Conservation (phyloP, 2,797 vertebrate species). For the Scomberomorus guttatus region DNA sequence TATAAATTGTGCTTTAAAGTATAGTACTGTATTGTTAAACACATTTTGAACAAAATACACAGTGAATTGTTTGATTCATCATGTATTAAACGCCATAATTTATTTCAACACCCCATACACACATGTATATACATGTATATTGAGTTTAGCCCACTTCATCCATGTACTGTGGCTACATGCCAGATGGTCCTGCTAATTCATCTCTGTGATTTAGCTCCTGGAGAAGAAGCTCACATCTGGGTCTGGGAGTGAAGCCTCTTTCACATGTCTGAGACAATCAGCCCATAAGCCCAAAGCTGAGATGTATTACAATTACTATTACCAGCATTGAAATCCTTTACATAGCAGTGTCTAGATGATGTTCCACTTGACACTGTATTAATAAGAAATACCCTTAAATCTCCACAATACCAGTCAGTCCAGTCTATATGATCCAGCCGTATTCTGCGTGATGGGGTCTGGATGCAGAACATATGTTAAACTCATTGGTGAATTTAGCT, state of each 20-base stretch:
- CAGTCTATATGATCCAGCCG: not conserved
- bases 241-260: not conserved
- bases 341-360: not conserved
- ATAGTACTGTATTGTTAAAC: not conserved
- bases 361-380: not conserved
- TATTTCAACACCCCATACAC: not conserved
- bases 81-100: not conserved
- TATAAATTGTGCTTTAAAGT: not conserved
- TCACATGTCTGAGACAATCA: constrained; percentile 23
- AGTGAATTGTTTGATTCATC: not conserved
- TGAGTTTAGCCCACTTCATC: not conserved
- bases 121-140: not conserved
- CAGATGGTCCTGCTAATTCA: constrained; percentile 36
- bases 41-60: not conserved
- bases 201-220: constrained; percentile 15
- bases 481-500: not conserved
- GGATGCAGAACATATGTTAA: not conserved
- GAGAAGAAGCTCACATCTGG: constrained; percentile 31
- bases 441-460: not conserved
- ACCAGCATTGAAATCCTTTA: constrained; percentile 20
- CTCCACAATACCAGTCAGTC: not conserved
- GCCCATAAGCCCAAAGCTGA: constrained; percentile 7
- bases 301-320: constrained; percentile 13
- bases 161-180: not conserved
- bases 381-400: not conserved